Evolutionary conservation across 2,113 vertebrate species (phyloP).

Genomic region (Drymodes brunneopygia): DNA sequence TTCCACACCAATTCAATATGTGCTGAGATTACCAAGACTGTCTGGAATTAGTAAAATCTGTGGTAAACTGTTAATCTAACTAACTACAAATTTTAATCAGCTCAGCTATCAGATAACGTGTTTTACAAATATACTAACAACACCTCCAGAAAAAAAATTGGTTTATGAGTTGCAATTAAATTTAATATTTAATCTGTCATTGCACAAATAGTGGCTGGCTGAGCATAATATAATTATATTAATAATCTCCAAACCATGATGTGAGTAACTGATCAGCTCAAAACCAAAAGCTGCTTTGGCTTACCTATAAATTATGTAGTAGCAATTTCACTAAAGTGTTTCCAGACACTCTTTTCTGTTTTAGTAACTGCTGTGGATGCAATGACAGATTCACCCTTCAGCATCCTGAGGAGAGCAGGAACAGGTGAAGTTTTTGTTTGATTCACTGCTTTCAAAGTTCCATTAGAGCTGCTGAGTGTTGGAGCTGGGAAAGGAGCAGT

Average conservation of each 20-base stretch:
- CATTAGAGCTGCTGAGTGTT: background rate
- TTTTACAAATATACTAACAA: background rate
- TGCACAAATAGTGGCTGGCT: background rate
- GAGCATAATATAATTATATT: background rate
- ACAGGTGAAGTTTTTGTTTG: background rate
- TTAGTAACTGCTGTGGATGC: background rate
- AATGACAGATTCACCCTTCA: background rate
- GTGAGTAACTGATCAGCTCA: background rate
- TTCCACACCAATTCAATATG: background rate
- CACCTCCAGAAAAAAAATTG: background rate
- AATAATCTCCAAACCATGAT: constrained; percentile 9
- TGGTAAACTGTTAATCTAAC: background rate
- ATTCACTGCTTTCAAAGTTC: background rate
- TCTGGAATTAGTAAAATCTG: background rate
- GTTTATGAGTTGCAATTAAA: background rate
- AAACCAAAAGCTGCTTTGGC: background rate
- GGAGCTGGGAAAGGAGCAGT: background rate
- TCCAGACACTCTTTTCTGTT: background rate
- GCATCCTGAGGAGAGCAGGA: background rate
- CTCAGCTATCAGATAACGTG: background rate
- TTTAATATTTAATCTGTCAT: constrained; percentile 20
- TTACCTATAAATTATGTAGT: background rate
- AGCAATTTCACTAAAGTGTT: background rate
- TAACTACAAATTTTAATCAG: background rate
- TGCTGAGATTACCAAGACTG: background rate